Evolutionary conservation across 1,140 invertebrate species (phyloP).

Genomic region (Zaprionus tsacasi): DNA sequence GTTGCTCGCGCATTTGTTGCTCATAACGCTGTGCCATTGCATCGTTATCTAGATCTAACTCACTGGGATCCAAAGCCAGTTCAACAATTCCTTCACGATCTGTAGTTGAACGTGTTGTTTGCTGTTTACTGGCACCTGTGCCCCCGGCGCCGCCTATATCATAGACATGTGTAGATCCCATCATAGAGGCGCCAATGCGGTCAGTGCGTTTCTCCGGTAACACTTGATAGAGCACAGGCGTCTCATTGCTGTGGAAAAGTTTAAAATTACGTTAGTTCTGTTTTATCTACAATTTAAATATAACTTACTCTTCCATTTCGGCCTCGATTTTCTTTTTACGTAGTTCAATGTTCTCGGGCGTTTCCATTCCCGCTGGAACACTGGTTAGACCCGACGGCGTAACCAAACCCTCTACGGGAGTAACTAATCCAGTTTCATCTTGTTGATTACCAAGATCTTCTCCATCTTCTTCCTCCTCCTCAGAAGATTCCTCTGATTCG

Average conservation of each 20-base stretch:
- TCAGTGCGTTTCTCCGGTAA: conserved; percentile 97
- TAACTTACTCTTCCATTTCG: conserved; percentile 95
- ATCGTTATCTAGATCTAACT: conserved; percentile 97
- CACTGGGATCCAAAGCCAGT: conserved; percentile 97
- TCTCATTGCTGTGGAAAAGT: conserved; percentile 88
- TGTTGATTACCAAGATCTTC: conserved; percentile 88
- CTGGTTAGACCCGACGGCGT: conserved; percentile 98
- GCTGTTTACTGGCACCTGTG: conserved; percentile 83
- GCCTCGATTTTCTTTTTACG: conserved; percentile 98
- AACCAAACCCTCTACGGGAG: conserved; percentile 94
- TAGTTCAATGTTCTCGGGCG: conserved; percentile 98
- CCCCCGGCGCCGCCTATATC: conserved; percentile 87
- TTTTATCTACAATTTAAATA: background rate
- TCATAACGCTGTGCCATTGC: conserved; percentile 99
- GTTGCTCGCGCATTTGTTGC: conserved; percentile 96
- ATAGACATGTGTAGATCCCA: conserved; percentile 99
- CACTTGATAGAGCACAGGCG: conserved; percentile 96
- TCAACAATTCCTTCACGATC: conserved; percentile 92
- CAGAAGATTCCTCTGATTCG: conserved; percentile 96
- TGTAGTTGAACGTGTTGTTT: conserved; percentile 68
- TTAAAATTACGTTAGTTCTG: background rate
- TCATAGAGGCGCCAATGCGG: conserved; percentile 96
- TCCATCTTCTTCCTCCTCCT: conserved; percentile 92
- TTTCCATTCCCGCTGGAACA: conserved; percentile 97
- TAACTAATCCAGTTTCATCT: conserved; percentile 90